Percentiles rank a stretch among this genome's conserved stretches.
These are phyloP conservation scores for Tachina lurida DNA, from an alignment of 2,888 invertebrate genomes.

Conservation along the genomic window DNA sequence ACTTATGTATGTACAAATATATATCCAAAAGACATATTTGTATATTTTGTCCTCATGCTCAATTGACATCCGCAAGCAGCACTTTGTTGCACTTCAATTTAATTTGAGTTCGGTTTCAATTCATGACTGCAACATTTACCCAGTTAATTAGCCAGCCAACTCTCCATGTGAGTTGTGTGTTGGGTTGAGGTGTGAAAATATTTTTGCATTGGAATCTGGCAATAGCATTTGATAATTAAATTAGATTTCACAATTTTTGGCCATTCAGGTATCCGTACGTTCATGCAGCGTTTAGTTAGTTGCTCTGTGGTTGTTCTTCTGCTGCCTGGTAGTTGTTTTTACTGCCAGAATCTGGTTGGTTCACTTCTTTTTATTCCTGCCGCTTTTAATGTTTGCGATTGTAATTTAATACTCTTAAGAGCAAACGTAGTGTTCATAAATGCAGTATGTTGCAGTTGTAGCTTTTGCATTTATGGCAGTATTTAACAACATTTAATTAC, in stretches of 20 bases:
- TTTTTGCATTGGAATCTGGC: conserved; percentile 71
- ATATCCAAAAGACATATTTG: conserved; percentile 29
- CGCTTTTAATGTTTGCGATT: conserved; percentile 52
- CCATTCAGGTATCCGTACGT: conserved; percentile 48
- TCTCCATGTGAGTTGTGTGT: conserved; percentile 40
- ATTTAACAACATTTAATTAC: conserved; percentile 72
- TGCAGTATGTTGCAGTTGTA: conserved; percentile 35
- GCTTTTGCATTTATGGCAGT: conserved; percentile 69
- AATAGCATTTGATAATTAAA: conserved; percentile 73
- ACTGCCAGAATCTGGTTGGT: background rate
- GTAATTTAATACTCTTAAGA: conserved; percentile 63
- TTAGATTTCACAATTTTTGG: conserved; percentile 72
- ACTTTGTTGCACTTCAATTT: conserved; percentile 41
- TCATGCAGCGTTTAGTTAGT: conserved; percentile 57
- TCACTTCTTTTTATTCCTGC: conserved; percentile 21
- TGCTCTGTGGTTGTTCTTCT: conserved; percentile 10
- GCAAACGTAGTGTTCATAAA: conserved; percentile 36
- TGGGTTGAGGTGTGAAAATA: conserved; percentile 72
- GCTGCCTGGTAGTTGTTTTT: background rate
- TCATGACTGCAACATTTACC: conserved; percentile 58
- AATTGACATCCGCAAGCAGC: conserved; percentile 35
- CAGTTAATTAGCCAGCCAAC: conserved; percentile 61
- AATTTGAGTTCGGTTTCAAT: conserved; percentile 42
- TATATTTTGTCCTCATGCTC: conserved; percentile 4
- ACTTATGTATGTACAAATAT: background rate